phyloP scores from a whole-genome alignment of 1,140 invertebrate species.

The Carcinoscorpius rotundicauda region DNA sequence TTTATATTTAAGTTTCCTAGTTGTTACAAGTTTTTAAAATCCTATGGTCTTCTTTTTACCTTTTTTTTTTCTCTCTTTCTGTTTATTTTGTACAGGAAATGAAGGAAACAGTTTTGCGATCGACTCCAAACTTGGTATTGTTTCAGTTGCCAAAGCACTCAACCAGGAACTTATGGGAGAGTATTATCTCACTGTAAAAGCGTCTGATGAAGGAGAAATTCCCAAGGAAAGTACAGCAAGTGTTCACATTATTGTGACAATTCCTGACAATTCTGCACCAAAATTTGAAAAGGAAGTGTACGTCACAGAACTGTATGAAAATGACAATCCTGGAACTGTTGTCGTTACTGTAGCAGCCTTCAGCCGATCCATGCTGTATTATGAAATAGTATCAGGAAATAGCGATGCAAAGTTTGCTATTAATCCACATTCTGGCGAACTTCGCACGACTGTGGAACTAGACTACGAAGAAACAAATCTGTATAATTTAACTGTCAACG shows the following conservation, averaged over 20 bases:
- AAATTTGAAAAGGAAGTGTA: slow-evolving; percentile 52
- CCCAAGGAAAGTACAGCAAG: slow-evolving; percentile 59
- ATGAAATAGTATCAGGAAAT: slow-evolving; percentile 68
- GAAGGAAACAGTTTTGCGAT: neutral
- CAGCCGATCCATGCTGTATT: slow-evolving; percentile 63
- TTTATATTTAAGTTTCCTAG: too few relatives aligned
- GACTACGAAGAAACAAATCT: slow-evolving; percentile 63
- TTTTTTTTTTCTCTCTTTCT: too few relatives aligned
- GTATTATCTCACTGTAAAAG: slow-evolving; percentile 69
- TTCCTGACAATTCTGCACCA: slow-evolving; percentile 78
- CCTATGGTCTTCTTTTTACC: too few relatives aligned
- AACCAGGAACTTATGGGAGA: slow-evolving; percentile 53
- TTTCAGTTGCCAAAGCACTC: slow-evolving; percentile 57
- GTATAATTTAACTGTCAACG: slow-evolving; percentile 71
- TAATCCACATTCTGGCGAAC: slow-evolving; percentile 70
- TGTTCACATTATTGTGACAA: slow-evolving; percentile 71
- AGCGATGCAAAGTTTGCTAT: slow-evolving; percentile 58
- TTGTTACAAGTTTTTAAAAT: too few relatives aligned
- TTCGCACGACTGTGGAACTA: slow-evolving; percentile 49
- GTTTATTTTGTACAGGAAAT: neutral
- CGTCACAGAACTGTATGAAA: slow-evolving; percentile 69
- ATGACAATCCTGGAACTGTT: slow-evolving; percentile 59
- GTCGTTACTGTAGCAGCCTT: slow-evolving; percentile 62
- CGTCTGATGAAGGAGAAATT: slow-evolving; percentile 62
- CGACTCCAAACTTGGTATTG: slow-evolving; percentile 32